Conservation (phyloP, 2,797 vertebrate species). For the Halcyon leucocephala region DNA sequence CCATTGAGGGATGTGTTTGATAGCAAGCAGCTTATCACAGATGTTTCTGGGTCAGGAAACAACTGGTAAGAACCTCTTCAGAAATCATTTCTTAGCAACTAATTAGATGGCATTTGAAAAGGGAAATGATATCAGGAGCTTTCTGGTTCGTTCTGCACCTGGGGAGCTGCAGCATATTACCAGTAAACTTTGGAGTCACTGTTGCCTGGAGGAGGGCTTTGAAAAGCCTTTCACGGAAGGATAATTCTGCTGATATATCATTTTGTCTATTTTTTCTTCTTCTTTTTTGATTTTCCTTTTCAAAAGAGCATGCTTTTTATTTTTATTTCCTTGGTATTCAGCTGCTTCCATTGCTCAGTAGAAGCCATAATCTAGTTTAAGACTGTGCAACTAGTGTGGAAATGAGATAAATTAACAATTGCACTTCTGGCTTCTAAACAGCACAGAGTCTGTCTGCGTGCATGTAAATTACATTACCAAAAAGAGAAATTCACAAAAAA, state of each 20-base stretch:
- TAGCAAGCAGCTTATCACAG: constrained; percentile 93
- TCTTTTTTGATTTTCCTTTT: neutral
- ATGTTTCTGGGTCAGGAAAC: constrained; percentile 97
- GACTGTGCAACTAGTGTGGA: neutral
- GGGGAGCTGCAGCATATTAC: constrained; percentile 25
- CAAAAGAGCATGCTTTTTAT: neutral
- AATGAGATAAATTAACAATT: neutral
- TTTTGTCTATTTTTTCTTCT: neutral
- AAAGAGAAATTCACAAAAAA: constrained; percentile 6
- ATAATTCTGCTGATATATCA: constrained; percentile 31
- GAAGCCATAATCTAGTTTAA: constrained; percentile 15
- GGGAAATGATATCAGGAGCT: neutral
- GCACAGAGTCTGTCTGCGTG: neutral
- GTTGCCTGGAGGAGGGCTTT: constrained; percentile 32
- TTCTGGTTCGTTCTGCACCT: neutral
- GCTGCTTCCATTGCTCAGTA: neutral
- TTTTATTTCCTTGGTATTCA: constrained; percentile 33
- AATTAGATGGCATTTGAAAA: constrained; percentile 45
- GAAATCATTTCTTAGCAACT: constrained; percentile 36
- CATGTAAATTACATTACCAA: neutral
- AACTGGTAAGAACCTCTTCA: constrained; percentile 90
- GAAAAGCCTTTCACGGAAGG: constrained; percentile 35
- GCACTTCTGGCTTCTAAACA: neutral
- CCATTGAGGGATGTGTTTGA: constrained; percentile 93
- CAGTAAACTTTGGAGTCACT: constrained; percentile 12